phyloP scores from a whole-genome alignment of 30 jellyfish, hydroid and myxozoan genomes.

The Hydractinia echinata region DNA sequence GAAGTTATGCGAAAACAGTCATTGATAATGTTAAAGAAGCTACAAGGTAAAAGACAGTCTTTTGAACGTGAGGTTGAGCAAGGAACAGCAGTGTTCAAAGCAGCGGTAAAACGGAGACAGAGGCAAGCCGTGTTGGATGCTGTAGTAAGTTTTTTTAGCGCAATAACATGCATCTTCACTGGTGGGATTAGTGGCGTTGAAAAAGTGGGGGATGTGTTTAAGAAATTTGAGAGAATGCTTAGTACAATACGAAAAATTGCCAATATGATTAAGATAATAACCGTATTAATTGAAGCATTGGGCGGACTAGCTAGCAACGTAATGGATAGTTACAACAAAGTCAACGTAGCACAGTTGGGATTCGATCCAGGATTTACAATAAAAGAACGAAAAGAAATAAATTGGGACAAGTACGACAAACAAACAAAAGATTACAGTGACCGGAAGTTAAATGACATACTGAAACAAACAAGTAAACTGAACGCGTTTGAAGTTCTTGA shows the following conservation, averaged over 20 bases:
- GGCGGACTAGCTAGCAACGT: not conserved
- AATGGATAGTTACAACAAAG: not conserved
- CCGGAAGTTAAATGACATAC: not conserved
- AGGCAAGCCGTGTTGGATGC: not conserved
- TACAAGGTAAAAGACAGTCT: no score
- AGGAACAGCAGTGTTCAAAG: not conserved
- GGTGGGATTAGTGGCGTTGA: not conserved
- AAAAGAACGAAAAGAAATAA: not conserved
- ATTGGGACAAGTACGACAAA: no score
- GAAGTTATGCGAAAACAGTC: no score
- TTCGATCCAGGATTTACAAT: not conserved
- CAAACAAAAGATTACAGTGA: no score
- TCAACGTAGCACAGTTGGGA: not conserved
- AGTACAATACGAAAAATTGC: not conserved
- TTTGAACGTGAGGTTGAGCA: not conserved
- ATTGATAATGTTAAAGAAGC: no score
- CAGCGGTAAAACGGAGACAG: not conserved
- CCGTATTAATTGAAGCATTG: not conserved
- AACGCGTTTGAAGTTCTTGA: not conserved
- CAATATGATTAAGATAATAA: not conserved
- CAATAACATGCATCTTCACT: not conserved
- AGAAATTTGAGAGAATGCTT: not conserved
- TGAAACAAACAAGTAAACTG: not conserved
- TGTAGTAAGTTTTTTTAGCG: not conserved
- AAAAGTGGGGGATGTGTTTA: not conserved